Conservation (phyloP, 2,888 invertebrate species). For the Leucophora obtusa region DNA sequence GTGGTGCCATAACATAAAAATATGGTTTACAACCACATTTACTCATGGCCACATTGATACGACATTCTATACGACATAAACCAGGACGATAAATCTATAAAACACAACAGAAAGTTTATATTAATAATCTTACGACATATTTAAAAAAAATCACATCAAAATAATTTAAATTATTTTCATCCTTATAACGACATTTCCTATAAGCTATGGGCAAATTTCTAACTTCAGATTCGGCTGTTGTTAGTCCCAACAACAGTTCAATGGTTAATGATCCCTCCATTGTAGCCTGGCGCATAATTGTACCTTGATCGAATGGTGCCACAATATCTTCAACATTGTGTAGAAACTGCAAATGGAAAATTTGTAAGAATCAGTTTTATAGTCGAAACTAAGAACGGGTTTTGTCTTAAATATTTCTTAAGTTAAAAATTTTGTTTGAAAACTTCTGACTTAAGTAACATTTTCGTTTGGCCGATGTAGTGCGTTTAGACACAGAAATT, state of each 20-base stretch:
- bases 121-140: neutral
- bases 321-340: conserved; percentile 73
- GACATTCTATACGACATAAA: conserved; percentile 75
- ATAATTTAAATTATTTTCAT: conserved; percentile 73
- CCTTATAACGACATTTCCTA: conserved; percentile 74
- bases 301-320: conserved; percentile 68
- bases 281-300: conserved; percentile 63
- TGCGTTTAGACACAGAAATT: too few relatives aligned
- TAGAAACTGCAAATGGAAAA: conserved; percentile 67
- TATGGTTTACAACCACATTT: conserved; percentile 75
- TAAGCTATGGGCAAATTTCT: conserved; percentile 72
- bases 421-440: too few relatives aligned
- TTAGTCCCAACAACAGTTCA: conserved; percentile 67
- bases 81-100: conserved; percentile 72
- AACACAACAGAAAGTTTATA: neutral
- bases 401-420: too few relatives aligned
- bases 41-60: conserved; percentile 71
- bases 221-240: conserved; percentile 71
- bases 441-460: too few relatives aligned
- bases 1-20: conserved; percentile 72
- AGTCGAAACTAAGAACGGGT: too few relatives aligned
- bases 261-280: conserved; percentile 66
- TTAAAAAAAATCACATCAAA: conserved; percentile 61
- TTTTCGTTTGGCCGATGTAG: too few relatives aligned
- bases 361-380: neutral